Base-by-base conservation (phyloP, 37 sponge, comb jelly and placozoan genomes). In the Dysidea cf. avara region DNA sequence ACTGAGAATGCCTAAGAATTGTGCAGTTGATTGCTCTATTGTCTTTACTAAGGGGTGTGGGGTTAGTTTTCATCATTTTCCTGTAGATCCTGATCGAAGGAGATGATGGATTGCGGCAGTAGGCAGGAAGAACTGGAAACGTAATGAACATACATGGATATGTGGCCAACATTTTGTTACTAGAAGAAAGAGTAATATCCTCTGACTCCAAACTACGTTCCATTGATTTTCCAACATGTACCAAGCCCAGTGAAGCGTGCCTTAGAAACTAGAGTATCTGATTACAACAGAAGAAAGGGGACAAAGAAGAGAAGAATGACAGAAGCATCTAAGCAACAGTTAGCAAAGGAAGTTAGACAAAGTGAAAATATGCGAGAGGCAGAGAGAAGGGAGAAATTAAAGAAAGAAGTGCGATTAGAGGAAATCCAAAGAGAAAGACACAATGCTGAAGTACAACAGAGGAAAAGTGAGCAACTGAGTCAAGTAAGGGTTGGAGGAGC, bases 181-280 rank as follows among this genome's bases (percentile, higher is more conserved):
- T n/a, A n/a, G 62, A n/a, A n/a, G n/a, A n/a, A n/a, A n/a, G n/a
- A n/a, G n/a, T n/a, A n/a, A n/a, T n/a, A 86, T 72, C 76, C 76
- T 14, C 76, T 68, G 11, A 75, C 79, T 7, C 84, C 89, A n/a
- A 74, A 78, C 21, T 84, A 83, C 52, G 68, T 72, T 39, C 83
- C 89, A 25, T 43, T 60, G 25, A 24, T 83, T 13, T 86, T 86
- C 37, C 38, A 24, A 0, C 50, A 64, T 61, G 39, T 60, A 11
- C 9, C 16, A 7, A 74, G 76, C 31, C 83, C 76, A 21, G n/a
- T 56, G 26, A 83, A 83, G 56, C 18, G 83, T 33, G 67, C 69
- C 30, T 7, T 31, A n/a, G 21, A 11, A 31, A n/a, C 1, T 11
- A 47, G 53, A 7, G 13, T 77, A 4, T 56, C 65, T 22, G 25